Base-by-base conservation (phyloP, 2,797 vertebrate genomes). In the Cottoperca gobio region DNA sequence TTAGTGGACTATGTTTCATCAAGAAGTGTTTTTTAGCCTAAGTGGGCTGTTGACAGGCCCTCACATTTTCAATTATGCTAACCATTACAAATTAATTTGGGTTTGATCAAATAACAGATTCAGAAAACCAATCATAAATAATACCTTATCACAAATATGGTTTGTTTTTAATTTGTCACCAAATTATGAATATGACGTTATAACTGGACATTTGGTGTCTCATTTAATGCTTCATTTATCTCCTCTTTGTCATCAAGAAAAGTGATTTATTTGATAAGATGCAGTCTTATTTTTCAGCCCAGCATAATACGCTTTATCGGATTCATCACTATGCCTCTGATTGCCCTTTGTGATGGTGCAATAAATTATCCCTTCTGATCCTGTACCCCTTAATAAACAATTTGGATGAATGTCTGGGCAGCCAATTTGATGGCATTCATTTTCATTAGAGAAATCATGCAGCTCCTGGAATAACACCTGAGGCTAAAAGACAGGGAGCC, bases 341-440 rank as follows among this genome's bases (percentile, higher is more conserved):
- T 89, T 90, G 87, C 68, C 79, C 86, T 90, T 87, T 93, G 86
- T 91, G 84, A 89, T 91, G 76, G 89, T 50, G 82, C 88, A 89
- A 93, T 94, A 90, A 91, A 93, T 94, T 89, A 93, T 91, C 83
- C 81, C 64, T 45, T 83, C 84, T 91, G 82, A 86, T 91, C 88
- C 83, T 70, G 72, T 84, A 93, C 31, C 66, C 84, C 65, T 79
- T 90, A 93, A 94, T 94, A 94, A 94, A 93, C 91, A 92, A 87
- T 92, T 90, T 90, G 84, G 86, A 92, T 89, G 88, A 92, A 90
- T 93, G 90, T 94, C 93, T 95, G 79, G 90, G 81, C 66, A 81
- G 86, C 82, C 88, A 92, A 91, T 94, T 93, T 90, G 60, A 93
- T 89, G 70, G 61, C 86, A 94, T 94, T 94, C 10, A 92, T 95